phyloP scores from a whole-genome alignment of 2,113 vertebrate species.

The Morone saxatilis region DNA sequence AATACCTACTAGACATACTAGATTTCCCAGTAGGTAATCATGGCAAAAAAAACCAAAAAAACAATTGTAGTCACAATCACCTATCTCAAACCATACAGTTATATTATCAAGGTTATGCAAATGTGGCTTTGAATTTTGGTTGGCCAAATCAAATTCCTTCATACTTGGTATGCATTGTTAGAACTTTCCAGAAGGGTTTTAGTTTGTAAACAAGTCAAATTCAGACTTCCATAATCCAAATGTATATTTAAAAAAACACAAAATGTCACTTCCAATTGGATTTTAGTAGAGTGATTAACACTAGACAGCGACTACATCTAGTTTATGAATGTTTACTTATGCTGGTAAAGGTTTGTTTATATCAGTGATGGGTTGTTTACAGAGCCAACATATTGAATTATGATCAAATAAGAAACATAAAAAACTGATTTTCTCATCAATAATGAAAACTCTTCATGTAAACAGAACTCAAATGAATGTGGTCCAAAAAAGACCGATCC shows the following conservation, averaged over 20 bases:
- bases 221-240: neutral
- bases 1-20: no score
- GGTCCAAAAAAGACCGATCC: no score
- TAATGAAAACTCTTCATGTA: neutral
- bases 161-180: no score
- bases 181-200: neutral
- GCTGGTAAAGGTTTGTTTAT: neutral
- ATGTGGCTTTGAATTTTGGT: neutral
- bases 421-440: neutral
- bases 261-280: neutral
- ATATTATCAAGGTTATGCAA: neutral
- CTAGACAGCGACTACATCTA: neutral
- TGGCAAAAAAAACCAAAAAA: neutral
- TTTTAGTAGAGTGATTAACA: neutral
- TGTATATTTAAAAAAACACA: neutral
- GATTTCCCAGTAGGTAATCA: neutral
- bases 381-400: constrained; percentile 6
- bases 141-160: neutral
- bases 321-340: neutral
- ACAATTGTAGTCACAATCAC: neutral
- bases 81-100: neutral
- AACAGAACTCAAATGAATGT: neutral
- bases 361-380: constrained; percentile 4
- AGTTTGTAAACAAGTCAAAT: neutral
- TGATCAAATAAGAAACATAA: neutral